Evolutionary conservation across 2,797 vertebrate species (phyloP), one percentile per base, ranked within the genome.

Genomic region (Alca torda): DNA sequence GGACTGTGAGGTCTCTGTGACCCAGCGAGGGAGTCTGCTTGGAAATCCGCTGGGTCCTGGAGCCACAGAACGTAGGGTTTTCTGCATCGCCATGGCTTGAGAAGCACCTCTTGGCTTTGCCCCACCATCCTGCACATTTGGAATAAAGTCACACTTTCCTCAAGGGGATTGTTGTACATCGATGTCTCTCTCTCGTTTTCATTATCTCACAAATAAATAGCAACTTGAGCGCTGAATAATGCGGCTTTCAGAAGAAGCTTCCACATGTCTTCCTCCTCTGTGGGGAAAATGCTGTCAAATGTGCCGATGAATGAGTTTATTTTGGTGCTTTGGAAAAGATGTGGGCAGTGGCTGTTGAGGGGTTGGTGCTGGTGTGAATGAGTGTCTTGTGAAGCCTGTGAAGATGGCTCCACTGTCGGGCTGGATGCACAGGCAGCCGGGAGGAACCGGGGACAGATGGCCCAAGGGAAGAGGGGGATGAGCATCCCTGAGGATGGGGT

Each of bases 91-190:
- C 1, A 1, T 67, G 14, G 28, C 67, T 87, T 46, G 69, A 69
- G 73, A 84, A 60, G n/a, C 54, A 57, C 24, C 68, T 79, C 48
- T 63, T 72, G 79, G 20, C 64, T 89, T 94, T 0, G 0, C 43
- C n/a, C 61, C 0, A 0, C 64, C 0, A 0, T 78, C 1, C 0
- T 31, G 21, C 1, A 0, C 17, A 1, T 68, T 73, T 3, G 8
- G 80, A 63, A 79, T 65, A 48, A 88, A 51, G 68, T 79, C 20
- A 4, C 3, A 10, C 35, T 31, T 87, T 70, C 51, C 80, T 97
- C 69, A 63, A 60, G 87, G 82, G 67, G 30, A 35, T 70, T 88
- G 76, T 92, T 90, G 43, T 26, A 35, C 51, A 8, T 83, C 0
- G 0, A 53, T 57, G 86, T 68, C 67, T 94, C 53, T 82, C 91